Evolutionary conservation across 2,113 vertebrate genomes (phyloP).

Genomic region (Sapayoa aenigma): DNA sequence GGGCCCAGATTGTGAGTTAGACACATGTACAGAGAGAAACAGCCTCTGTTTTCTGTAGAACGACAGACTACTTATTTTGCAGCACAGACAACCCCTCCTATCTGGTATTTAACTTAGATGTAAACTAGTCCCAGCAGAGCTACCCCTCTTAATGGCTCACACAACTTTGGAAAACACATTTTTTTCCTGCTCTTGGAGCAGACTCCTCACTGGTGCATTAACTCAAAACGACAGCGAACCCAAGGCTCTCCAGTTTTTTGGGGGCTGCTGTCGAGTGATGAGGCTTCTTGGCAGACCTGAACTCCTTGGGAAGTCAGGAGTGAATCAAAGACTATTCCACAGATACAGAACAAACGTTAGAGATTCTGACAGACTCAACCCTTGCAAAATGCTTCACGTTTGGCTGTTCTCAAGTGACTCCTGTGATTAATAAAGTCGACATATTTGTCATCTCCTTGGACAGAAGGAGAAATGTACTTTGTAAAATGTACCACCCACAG

Average conservation of each 20-base stretch:
- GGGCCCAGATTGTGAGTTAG: slow-evolving; percentile 50
- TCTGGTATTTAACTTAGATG: slow-evolving; percentile 67
- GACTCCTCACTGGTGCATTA: slow-evolving; percentile 28
- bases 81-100: slow-evolving; percentile 54
- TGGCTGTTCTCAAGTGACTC: slow-evolving; percentile 28
- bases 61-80: slow-evolving; percentile 58
- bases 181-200: slow-evolving; percentile 10
- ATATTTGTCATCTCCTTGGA: slow-evolving; percentile 58
- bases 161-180: slow-evolving; percentile 49
- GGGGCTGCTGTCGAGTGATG: slow-evolving; percentile 40
- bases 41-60: slow-evolving; percentile 74
- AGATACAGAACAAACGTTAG: slow-evolving; percentile 13
- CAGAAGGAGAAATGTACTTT: background rate
- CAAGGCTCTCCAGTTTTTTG: background rate
- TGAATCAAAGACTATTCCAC: slow-evolving; percentile 21
- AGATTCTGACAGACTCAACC: slow-evolving; percentile 1
- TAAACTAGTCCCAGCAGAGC: slow-evolving; percentile 63
- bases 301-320: slow-evolving; percentile 54
- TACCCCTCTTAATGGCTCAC: slow-evolving; percentile 57
- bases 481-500: background rate
- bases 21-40: slow-evolving; percentile 59
- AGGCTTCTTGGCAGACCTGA: slow-evolving; percentile 52
- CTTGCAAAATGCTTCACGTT: slow-evolving; percentile 33
- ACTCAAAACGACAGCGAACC: slow-evolving; percentile 53
- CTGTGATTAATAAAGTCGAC: slow-evolving; percentile 28